Evolutionary conservation across 1,140 invertebrate species (phyloP), one percentile per base, ranked within the genome.

Genomic region (Thrips palmi): DNA sequence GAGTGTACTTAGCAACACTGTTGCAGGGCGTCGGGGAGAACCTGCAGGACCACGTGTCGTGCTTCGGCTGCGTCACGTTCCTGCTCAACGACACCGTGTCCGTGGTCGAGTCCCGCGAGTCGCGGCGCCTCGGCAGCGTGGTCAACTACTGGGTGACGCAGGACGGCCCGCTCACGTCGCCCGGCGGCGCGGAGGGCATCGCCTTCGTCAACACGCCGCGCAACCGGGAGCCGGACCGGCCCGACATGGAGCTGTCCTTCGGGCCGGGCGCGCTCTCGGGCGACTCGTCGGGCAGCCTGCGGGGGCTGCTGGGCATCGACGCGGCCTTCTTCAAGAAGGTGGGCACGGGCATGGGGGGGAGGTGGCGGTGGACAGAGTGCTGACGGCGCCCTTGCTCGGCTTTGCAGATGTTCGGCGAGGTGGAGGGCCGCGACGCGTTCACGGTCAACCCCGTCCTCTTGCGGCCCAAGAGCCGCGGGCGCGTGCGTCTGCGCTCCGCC

Each of bases 11-110:
- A n/a, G n/a, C n/a, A n/a, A n/a, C n/a, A n/a, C n/a, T n/a, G n/a
- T n/a, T n/a, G n/a, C n/a, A n/a, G n/a, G n/a, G n/a, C n/a, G 80
- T 88, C 0, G 85, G 85, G 1, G 65, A 73, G 39, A 87, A 87
- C 53, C 61, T 88, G 0, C 74, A 80, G 49, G 79, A 83, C 53
- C 81, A 85, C 46, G 64, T 79, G 14, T 75, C 44, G 15, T 42
- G 68, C 1, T 65, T 75, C 32, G 67, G 67, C 17, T 71, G 70
- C 2, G 56, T 81, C 35, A 69, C 68, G 0, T 81, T 78, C 47
- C 54, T 72, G 19, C 64, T 78, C 0, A 74, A 79, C 43, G 61
- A 69, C 23, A 67, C 61, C 1, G 57, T 67, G 2, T 60, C 67
- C 2, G 60, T 71, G 4, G n/a, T 23, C 44, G 8, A 32, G 42